Evolutionary conservation across 2,888 invertebrate genomes (phyloP), one percentile per base, ranked within the genome.

Genomic region (Unio delphinus): DNA sequence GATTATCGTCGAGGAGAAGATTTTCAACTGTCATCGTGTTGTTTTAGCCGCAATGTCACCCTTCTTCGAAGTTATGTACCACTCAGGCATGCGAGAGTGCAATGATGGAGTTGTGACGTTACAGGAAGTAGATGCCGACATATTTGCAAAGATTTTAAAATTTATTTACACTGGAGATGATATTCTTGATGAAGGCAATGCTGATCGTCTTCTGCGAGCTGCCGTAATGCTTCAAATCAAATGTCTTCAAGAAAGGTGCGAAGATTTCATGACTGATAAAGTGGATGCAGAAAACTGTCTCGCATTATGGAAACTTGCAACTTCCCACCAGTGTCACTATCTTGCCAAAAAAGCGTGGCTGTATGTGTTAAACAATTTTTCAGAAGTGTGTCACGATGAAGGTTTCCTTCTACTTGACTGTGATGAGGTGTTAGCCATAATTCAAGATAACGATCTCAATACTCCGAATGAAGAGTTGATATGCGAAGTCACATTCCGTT

Each of bases 201-300:
- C 96, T 0, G 94, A 94, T 83, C 76, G 81, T 55, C 63, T 87
- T 4, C 91, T 97, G 18, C 93, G 94, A 84, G 94, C 95, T 0
- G 95, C 96, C 3, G 96, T 96, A 90, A 96, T 96, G 87, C 92
- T 97, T 65, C 94, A 95, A 82, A 94, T 97, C 82, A 91, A 94
- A 66, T 95, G 95, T 1, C 93, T 96, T 60, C 92, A 95, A 69
- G 93, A 94, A 73, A 92, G 94, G 34, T 96, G 96, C 90, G 95
- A 94, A 84, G 93, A 94, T 61, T 95, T 93, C 86, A 92, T 97
- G 61, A 92, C 93, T 69, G 90, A 90, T 65, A 93, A 93, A 70
- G 91, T 97, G 23, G 93, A 91, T 34, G 93, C 94, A 0, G 93
- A 93, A 77, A 97, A 96, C 89, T 95, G 95, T 87, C 93, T 97